These are phyloP conservation scores for Ctenochaetus hawaiiensis DNA, from an alignment of 2,797 vertebrate genomes.

Conservation along the genomic window DNA sequence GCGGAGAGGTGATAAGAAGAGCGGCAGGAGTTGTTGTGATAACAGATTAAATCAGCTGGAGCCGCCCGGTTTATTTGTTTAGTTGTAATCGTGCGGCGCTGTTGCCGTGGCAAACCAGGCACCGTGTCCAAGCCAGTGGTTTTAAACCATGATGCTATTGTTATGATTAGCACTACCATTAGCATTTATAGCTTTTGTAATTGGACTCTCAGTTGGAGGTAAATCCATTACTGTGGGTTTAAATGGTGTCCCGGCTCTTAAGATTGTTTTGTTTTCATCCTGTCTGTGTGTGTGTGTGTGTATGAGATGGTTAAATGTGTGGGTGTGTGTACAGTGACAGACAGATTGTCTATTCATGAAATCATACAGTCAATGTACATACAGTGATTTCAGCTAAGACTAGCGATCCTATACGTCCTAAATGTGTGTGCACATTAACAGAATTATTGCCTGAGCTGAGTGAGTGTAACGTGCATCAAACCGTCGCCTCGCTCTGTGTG, in stretches of 20 bases:
- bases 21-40: conserved; percentile 26
- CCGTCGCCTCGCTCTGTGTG: neutral
- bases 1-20: neutral
- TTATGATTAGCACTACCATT: conserved; percentile 72
- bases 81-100: conserved; percentile 48
- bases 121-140: conserved; percentile 45
- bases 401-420: conserved; percentile 7
- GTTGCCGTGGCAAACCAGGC: conserved; percentile 35
- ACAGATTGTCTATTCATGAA: conserved; percentile 24
- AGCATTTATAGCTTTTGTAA: conserved; percentile 75
- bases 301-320: neutral
- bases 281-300: neutral
- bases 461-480: conserved; percentile 21
- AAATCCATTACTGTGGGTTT: conserved; percentile 68
- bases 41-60: conserved; percentile 55
- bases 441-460: conserved; percentile 32
- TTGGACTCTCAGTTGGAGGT: conserved; percentile 75
- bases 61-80: conserved; percentile 54
- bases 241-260: conserved; percentile 47
- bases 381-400: conserved; percentile 39
- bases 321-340: neutral
- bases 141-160: conserved; percentile 47
- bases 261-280: conserved; percentile 9
- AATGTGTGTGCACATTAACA: conserved; percentile 28
- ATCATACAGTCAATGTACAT: conserved; percentile 36